Conservation (phyloP, 2,797 vertebrate genomes). For the Hozukius guyotensis region DNA sequence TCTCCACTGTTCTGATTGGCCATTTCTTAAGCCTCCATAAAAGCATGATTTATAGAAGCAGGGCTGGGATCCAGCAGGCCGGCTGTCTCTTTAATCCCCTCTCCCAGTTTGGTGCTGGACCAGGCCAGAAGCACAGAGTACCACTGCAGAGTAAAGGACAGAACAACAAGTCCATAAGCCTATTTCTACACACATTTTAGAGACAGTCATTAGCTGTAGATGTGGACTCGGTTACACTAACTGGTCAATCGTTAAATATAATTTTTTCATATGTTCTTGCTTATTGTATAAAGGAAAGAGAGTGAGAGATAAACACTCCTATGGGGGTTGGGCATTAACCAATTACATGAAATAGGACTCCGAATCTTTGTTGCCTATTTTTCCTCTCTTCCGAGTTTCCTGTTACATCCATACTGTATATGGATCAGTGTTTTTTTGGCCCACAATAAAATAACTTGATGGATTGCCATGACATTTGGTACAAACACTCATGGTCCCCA, state of each 20-base stretch:
- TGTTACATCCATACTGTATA: neutral
- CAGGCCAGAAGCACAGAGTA: conserved; percentile 25
- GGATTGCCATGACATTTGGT: neutral
- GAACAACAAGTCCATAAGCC: conserved; percentile 20
- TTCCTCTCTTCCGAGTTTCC: neutral
- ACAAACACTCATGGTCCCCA: neutral
- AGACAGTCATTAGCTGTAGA: conserved; percentile 23
- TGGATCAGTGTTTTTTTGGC: neutral
- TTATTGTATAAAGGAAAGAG: conserved; percentile 4
- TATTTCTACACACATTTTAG: conserved; percentile 15
- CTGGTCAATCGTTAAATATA: conserved; percentile 13
- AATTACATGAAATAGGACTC: conserved; percentile 25
- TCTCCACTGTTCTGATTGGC: conserved; percentile 40
- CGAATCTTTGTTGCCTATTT: neutral
- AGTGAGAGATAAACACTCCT: neutral
- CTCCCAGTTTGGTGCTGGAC: conserved; percentile 47
- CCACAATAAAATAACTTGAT: neutral
- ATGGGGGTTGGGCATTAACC: conserved; percentile 8
- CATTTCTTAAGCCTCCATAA: conserved; percentile 39
- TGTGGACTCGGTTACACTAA: conserved; percentile 11
- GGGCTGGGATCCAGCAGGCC: conserved; percentile 38
- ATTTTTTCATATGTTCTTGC: conserved; percentile 14
- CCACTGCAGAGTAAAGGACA: conserved; percentile 17
- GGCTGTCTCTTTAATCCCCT: conserved; percentile 38
- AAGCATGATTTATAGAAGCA: conserved; percentile 37